Conservation (phyloP, 2,888 invertebrate genomes). For the Terebella lapidaria region DNA sequence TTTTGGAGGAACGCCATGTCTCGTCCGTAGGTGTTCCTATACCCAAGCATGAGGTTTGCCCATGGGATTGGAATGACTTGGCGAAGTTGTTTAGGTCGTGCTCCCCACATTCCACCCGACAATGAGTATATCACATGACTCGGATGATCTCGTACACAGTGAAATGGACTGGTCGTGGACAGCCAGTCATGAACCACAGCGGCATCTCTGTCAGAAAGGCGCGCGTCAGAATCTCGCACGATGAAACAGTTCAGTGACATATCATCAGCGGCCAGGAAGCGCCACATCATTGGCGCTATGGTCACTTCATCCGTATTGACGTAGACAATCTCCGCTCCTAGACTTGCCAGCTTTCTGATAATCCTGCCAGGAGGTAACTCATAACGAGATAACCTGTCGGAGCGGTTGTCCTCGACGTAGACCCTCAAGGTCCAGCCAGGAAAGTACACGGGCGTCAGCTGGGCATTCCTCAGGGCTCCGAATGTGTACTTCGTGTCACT, state of each 20-base stretch:
- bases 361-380: conserved; percentile 14
- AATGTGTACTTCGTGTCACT: conserved; percentile 15
- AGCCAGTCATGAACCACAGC: conserved; percentile 18
- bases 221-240: conserved; percentile 16
- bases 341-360: conserved; percentile 9
- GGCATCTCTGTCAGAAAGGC: conserved; percentile 17
- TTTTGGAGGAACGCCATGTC: conserved; percentile 19
- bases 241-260: conserved; percentile 13
- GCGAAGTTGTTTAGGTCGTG: conserved; percentile 11
- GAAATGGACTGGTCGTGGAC: conserved; percentile 3
- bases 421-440: conserved; percentile 21
- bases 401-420: conserved; percentile 14
- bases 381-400: conserved; percentile 4
- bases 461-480: conserved; percentile 23
- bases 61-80: conserved; percentile 8
- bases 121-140: conserved; percentile 9
- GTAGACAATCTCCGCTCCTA: conserved; percentile 17
- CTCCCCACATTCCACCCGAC: conserved; percentile 22
- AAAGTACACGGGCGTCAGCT: conserved; percentile 18
- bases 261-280: conserved; percentile 20
- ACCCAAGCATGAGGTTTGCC: conserved; percentile 18
- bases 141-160: conserved; percentile 22
- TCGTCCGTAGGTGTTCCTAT: conserved; percentile 10
- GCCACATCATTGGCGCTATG: conserved; percentile 17
- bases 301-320: conserved; percentile 9